Evolutionary conservation across 2,113 vertebrate genomes (phyloP).

Genomic region (Acanthochromis polyacanthus): DNA sequence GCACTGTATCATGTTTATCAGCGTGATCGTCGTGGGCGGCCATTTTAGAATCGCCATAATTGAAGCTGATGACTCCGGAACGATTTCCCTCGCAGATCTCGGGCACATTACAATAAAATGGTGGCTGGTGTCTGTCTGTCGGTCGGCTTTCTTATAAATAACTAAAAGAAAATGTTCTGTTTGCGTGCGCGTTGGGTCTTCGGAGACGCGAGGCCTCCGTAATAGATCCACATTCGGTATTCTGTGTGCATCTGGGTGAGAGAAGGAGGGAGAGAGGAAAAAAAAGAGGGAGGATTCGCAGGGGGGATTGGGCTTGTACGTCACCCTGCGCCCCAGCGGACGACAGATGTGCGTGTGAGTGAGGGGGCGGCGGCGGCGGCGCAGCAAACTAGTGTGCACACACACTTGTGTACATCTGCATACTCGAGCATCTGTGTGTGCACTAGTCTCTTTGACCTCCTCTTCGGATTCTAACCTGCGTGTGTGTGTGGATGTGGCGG

Average conservation of each 20-base stretch:
- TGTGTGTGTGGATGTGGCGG: conserved; percentile 52
- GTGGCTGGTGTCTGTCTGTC: conserved; percentile 47
- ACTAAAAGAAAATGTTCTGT: conserved; percentile 66
- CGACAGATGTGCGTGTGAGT: conserved; percentile 75
- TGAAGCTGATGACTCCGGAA: conserved; percentile 41
- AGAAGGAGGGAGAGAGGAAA: conserved; percentile 40
- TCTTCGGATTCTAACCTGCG: conserved; percentile 71
- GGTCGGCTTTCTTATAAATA: conserved; percentile 69
- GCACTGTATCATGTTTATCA: neutral
- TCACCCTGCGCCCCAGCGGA: conserved; percentile 83
- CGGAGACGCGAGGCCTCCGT: conserved; percentile 69
- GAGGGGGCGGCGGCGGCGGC: conserved; percentile 29
- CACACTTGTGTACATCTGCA: conserved; percentile 64
- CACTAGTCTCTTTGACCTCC: conserved; percentile 70
- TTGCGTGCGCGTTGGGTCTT: conserved; percentile 62
- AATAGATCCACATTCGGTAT: conserved; percentile 75
- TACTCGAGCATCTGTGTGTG: conserved; percentile 70
- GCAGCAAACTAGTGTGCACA: conserved; percentile 24
- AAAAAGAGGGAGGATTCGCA: conserved; percentile 62
- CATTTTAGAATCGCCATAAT: conserved; percentile 60
- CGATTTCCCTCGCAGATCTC: conserved; percentile 50
- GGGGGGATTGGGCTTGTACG: conserved; percentile 73
- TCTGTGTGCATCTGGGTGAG: conserved; percentile 76
- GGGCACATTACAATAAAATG: conserved; percentile 64
- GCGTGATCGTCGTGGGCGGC: conserved; percentile 21